Base-by-base conservation (phyloP, 2,888 invertebrate genomes). In the Heliconius ismenius region DNA sequence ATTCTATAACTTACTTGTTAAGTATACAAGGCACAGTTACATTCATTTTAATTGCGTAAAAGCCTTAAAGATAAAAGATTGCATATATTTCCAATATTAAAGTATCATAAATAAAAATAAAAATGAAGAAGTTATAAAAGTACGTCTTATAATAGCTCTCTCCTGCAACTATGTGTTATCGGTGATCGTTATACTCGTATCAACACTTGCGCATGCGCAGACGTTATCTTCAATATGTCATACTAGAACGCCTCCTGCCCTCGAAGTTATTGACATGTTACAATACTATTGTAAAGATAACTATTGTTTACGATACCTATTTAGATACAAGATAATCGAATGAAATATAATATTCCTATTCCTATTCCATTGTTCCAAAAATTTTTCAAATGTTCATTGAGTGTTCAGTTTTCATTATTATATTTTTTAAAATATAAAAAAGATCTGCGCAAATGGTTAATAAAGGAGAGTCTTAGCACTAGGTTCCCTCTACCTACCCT, bases 1-100 rank as follows among this genome's bases (percentile, higher is more conserved):
- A 77, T 77, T 80, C 79, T 77, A 79, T 76, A 76, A 76, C 75
- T 82, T 82, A 83, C 82, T 81, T 80, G 84, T 85, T 85, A 84
- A 83, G 82, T 79, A 81, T 81, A 81, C 81, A 79, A 78, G 75
- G 76, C 70, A 74, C 78, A 72, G 82, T 84, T 86, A 85, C 86
- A 83, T 84, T 65, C 68, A 75, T 62, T 65, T 63, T 15, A 9
- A 79, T 86, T 84, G 82, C 83, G 84, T 81, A 85, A 65, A 86
- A 81, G 21, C 72, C 73, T 32, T 15, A 60, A 60, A 62, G n/a
- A 15, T 67, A 74, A 39, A 39, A 74, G 49, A 68, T 63, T 62
- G 64, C 13, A 58, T 21, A n/a, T 62, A 43, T 36, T 24, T 49
- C n/a, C 9, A 10, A 32, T 65, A n/a, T 13, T 60, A 26, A 24